Conservation (phyloP, 2,113 vertebrate genomes). For the Chloropsis cyanopogon region DNA sequence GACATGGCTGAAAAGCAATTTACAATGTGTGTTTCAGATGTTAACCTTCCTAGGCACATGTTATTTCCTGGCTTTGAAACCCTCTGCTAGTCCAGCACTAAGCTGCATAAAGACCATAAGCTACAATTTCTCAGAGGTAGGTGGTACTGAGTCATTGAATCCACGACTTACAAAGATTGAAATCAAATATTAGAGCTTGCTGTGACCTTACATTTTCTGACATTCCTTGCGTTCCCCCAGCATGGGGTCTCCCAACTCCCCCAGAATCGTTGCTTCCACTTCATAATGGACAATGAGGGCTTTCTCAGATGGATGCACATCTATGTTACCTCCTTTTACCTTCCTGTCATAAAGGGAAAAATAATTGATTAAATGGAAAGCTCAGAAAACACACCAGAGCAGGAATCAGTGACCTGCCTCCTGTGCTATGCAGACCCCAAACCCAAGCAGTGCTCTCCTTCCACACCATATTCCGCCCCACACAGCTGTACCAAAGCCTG, state of each 20-base stretch:
- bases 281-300: conserved; percentile 93
- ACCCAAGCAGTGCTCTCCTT: background rate
- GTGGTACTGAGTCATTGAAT: background rate
- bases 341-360: conserved; percentile 70
- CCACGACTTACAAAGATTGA: background rate
- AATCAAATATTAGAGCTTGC: background rate
- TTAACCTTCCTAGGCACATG: background rate
- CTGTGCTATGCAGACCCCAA: background rate
- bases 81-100: background rate
- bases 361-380: background rate
- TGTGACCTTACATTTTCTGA: conserved; percentile 88
- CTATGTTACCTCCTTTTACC: conserved; percentile 88
- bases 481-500: background rate
- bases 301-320: conserved; percentile 92
- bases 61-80: background rate
- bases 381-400: background rate
- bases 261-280: conserved; percentile 91
- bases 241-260: conserved; percentile 85
- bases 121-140: background rate
- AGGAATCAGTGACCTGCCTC: background rate
- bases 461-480: background rate
- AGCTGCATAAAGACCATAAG: background rate
- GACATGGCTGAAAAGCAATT: background rate
- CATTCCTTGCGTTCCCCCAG: conserved; percentile 90
- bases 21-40: background rate